A percentile compares a stretch with the other conserved stretches of the same genome.
Evolutionary conservation across 2,113 vertebrate genomes (phyloP).

Genomic region (Pachypanchax playfairii): DNA sequence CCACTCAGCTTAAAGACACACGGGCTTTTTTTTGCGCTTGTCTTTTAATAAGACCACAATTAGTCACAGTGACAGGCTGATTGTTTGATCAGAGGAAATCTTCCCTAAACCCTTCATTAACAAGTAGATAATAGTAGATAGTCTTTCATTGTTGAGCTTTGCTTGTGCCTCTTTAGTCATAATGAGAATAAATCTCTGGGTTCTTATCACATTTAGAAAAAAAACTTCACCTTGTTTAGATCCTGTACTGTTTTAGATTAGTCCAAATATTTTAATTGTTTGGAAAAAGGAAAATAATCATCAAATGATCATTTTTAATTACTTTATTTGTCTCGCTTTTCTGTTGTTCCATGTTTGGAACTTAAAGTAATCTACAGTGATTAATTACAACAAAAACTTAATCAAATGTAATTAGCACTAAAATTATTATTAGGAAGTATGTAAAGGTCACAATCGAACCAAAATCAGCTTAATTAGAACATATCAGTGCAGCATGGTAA

Average conservation of each 20-base stretch:
- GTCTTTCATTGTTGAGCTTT: too few species aligned
- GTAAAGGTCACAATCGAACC: background rate
- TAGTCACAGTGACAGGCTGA: background rate
- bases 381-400: background rate
- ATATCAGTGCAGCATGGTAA: background rate
- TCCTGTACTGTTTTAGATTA: background rate
- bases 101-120: background rate
- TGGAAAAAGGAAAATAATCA: background rate
- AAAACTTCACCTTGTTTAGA: too few species aligned
- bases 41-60: background rate
- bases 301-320: too few species aligned
- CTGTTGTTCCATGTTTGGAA: background rate
- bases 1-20: constrained; percentile 1
- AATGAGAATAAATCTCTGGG: background rate
- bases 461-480: constrained; percentile 13
- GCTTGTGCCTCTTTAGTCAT: background rate
- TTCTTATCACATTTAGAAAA: too few species aligned
- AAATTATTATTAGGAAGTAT: constrained; percentile 2
- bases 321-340: background rate
- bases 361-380: constrained; percentile 8
- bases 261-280: background rate
- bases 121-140: background rate
- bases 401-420: constrained; percentile 12
- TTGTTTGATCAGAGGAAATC: background rate
- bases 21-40: background rate